phyloP scores from a whole-genome alignment of 2,888 invertebrate genomes.

The Sarcophaga subvicina region DNA sequence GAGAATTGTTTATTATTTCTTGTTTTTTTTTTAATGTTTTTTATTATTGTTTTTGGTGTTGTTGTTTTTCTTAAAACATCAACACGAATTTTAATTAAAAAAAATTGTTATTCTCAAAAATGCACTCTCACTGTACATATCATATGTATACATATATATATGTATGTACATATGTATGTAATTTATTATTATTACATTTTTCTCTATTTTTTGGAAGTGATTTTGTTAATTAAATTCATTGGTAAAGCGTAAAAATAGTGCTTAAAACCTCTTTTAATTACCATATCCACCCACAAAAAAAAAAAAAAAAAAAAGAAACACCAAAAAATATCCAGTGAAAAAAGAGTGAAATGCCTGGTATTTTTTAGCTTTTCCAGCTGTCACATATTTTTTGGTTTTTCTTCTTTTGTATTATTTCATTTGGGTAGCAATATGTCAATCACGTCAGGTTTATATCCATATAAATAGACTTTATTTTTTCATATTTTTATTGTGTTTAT shows the following conservation, averaged over 20 bases:
- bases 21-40: not conserved
- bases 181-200: too few relatives aligned
- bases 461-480: conserved; percentile 9
- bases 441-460: conserved; percentile 40
- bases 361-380: not conserved
- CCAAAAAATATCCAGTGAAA: too few relatives aligned
- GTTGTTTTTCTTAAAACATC: not conserved
- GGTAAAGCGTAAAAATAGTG: too few relatives aligned
- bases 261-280: too few relatives aligned
- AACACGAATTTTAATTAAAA: conserved; percentile 45
- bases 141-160: not conserved
- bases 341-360: not conserved
- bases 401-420: conserved; percentile 18
- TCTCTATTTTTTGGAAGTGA: too few relatives aligned
- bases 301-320: too few relatives aligned
- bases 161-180: too few relatives aligned
- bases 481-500: not conserved
- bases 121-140: too few relatives aligned
- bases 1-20: conserved; percentile 23
- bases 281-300: too few relatives aligned
- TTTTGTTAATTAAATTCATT: too few relatives aligned
- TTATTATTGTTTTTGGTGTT: not conserved
- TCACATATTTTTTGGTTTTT: not conserved
- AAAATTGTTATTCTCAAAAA: not conserved
- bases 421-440: conserved; percentile 58